Evolutionary conservation across 1,140 invertebrate species (phyloP), one percentile per base, ranked within the genome.

Genomic region (Marisa cornuarietis): DNA sequence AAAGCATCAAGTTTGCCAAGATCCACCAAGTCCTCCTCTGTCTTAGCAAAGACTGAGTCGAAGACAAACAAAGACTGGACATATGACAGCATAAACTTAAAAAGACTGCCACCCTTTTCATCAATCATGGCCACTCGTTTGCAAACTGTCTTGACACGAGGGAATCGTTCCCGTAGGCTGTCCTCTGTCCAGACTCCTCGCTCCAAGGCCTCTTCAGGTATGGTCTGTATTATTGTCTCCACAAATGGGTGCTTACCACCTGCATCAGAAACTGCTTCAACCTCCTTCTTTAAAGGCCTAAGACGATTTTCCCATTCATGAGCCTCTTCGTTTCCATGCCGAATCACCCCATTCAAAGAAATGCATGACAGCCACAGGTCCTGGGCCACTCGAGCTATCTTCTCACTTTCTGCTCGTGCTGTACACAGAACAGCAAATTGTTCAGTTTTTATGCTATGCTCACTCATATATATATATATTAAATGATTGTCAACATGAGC

Each of bases 341-440:
- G 93, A n/a, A 98, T 93, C 10, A 95, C 94, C 69, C 94, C 92
- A 84, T 95, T 93, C 54, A 99, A 91, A 24, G 96, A 94, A 87
- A 98, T 95, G 88, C 96, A 97, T 16, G 97, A 95, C 78, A 96
- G 93, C 98, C 97, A 99, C 82, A 98, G 92, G 58, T 96, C 93
- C 89, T 98, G 96, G 9, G 96, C 94, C 83, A 96, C 94, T 78
- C 95, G 94, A 0, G 95, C 94, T 80, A 94, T 93, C 85, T 94
- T 94, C 85, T 98, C 97, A 51, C 94, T 93, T 42, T 94, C 94
- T 66, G 95, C 94, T 61, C 96, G 94, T 69, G 93, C 96, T 96
- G 87, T 61, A 93, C 93, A 85, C 11, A 66, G 18, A 42, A 49
- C 14, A 22, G 22, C 54, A 58, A 58, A 58, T 9, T 42, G 11